A percentile compares a stretch with the other conserved stretches of the same genome.
These are phyloP conservation scores for Chelonus formosanus DNA, from an alignment of 2,888 invertebrate genomes.

Conservation along the genomic window DNA sequence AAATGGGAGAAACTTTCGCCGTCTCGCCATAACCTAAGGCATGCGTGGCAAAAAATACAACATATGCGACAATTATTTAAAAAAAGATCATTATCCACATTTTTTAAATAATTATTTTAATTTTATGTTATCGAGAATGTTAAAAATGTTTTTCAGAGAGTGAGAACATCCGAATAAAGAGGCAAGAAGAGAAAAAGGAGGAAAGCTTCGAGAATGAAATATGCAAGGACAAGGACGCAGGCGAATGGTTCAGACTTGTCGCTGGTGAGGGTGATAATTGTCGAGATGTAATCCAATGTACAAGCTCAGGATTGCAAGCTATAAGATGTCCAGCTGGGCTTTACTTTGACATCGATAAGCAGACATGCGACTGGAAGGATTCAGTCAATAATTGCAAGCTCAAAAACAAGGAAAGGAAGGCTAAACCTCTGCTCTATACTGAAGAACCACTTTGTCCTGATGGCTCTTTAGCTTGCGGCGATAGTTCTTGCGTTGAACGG, in stretches of 20 bases:
- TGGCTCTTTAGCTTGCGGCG: slow-evolving; percentile 87
- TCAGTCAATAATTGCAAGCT: slow-evolving; percentile 92
- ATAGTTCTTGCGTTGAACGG: slow-evolving; percentile 85
- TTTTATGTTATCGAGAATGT: neutral
- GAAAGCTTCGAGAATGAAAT: slow-evolving; percentile 89
- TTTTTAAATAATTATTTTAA: neutral
- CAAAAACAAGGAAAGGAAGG: slow-evolving; percentile 88
- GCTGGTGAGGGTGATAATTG: slow-evolving; percentile 91
- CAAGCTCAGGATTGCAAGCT: slow-evolving; percentile 91
- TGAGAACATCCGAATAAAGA: slow-evolving; percentile 70
- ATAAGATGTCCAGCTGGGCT: slow-evolving; percentile 92
- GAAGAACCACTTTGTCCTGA: slow-evolving; percentile 91
- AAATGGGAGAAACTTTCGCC: slow-evolving; percentile 58
- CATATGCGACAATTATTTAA: slow-evolving; percentile 19
- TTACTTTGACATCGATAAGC: slow-evolving; percentile 93
- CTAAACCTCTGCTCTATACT: slow-evolving; percentile 86
- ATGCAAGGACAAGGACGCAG: slow-evolving; percentile 94
- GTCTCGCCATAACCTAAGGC: slow-evolving; percentile 25
- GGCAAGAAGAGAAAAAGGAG: slow-evolving; percentile 83
- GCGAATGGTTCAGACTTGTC: slow-evolving; percentile 92
- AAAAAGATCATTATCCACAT: neutral
- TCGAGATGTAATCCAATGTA: slow-evolving; percentile 94
- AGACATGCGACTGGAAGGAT: slow-evolving; percentile 94
- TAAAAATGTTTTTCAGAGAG: slow-evolving; percentile 56
- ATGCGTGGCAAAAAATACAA: slow-evolving; percentile 28